Evolutionary conservation across 1,140 invertebrate species (phyloP).

Genomic region (Cydia splendana): DNA sequence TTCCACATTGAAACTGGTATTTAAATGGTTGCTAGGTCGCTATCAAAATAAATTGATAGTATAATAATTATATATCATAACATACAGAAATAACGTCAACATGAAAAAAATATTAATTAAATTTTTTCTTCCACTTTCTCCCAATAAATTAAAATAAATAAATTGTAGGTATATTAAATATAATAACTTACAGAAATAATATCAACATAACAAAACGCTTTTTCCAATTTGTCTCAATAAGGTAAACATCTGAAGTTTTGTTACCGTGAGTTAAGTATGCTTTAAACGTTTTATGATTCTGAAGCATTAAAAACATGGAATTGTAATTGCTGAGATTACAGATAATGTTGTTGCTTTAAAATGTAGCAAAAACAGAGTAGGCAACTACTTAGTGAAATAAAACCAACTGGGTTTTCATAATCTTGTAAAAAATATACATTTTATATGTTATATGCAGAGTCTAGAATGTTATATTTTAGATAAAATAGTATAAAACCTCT

Average conservation of each 20-base stretch:
- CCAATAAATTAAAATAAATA: no score
- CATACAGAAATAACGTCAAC: neutral
- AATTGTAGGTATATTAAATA: no score
- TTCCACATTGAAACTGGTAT: no score
- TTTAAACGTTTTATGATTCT: neutral
- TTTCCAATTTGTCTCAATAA: no score
- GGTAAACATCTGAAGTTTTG: no score
- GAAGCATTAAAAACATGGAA: slow-evolving; percentile 8
- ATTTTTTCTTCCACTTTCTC: no score
- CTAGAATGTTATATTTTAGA: no score
- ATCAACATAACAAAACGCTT: no score
- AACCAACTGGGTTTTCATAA: neutral
- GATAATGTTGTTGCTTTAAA: neutral
- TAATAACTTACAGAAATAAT: no score
- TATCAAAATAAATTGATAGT: neutral
- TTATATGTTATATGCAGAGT: neutral
- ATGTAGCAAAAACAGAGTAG: slow-evolving; percentile 6
- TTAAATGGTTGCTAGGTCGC: neutral
- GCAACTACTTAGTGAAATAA: neutral
- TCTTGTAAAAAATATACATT: neutral
- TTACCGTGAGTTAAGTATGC: neutral
- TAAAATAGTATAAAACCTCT: no score
- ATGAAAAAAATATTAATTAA: neutral
- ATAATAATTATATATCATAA: neutral
- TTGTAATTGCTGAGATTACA: neutral